Evolutionary conservation across 2,113 vertebrate genomes (phyloP), one percentile per base, ranked within the genome.

Genomic region (Gymnogyps californianus): DNA sequence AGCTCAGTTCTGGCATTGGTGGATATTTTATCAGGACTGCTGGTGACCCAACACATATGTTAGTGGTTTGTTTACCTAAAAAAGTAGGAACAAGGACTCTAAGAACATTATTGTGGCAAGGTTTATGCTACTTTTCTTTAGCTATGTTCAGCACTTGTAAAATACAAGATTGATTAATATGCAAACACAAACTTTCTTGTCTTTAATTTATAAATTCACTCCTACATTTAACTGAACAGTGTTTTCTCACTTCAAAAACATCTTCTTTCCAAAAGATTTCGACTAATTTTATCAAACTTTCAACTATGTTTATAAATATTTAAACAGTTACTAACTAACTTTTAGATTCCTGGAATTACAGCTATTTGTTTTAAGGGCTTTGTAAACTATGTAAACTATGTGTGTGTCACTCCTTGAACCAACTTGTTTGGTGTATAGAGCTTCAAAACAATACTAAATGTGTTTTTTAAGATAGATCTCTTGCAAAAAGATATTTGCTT

Each of bases 321-420:
- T 83, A 66, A 70, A 42, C 13, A 74, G 46, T 42, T 70, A 34
- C 18, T 59, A 85, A 77, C 29, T 77, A 88, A 80, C 10, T 90
- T 82, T 70, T 58, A 86, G 25, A 55, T 70, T 93, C 66, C 29
- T 83, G 66, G 84, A 95, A 92, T 81, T 75, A 86, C 26, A 92
- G 24, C 7, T 85, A 87, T 85, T 91, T 93, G 59, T 89, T 93
- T 94, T 83, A 94, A 95, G 36, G 44, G 26, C 34, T 90, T 66
- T 78, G 10, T 70, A 86, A 91, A 59, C 38, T 78, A 70, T 66
- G 40, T 36, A 87, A 84, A 64, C 40, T 61, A 72, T 70, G 49
- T n/a, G 4, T 31, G 6, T 72, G 44, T 92, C n/a, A 66, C 17
- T 77, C 36, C 62, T 77, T 86, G 40, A 96, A 92, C 14, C 10